Evolutionary conservation across 2,888 invertebrate genomes (phyloP).

Genomic region (Megaustenia siamemsis): DNA sequence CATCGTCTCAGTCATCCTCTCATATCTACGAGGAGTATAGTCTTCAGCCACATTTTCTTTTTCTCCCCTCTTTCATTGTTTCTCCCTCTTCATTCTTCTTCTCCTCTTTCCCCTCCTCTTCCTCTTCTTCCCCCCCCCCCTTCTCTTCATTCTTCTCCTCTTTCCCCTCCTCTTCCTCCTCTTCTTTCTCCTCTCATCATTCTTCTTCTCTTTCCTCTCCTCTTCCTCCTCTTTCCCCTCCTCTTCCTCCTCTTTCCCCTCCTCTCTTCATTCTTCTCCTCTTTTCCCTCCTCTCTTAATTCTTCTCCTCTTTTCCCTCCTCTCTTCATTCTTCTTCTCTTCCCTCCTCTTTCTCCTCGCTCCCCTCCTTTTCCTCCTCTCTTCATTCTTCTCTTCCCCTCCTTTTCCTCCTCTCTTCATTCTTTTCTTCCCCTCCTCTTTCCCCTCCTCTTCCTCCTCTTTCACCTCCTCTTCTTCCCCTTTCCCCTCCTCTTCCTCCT

Average conservation of each 20-base stretch:
- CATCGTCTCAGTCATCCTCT: too few relatives aligned
- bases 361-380: too few relatives aligned
- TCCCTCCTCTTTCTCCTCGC: too few relatives aligned
- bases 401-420: too few relatives aligned
- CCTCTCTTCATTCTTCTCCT: too few relatives aligned
- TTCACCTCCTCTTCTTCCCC: too few relatives aligned
- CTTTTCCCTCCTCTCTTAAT: too few relatives aligned
- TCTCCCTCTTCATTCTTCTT: conserved; percentile 29
- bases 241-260: conserved; percentile 6
- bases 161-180: background rate
- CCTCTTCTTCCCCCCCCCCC: background rate
- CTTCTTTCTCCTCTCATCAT: background rate
- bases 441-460: background rate
- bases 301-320: too few relatives aligned
- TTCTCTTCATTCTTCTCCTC: background rate
- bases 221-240: conserved; percentile 8
- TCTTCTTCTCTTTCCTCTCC: conserved; percentile 8
- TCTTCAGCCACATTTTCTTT: background rate
- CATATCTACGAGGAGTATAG: background rate
- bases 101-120: conserved; percentile 4
- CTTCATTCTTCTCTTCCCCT: too few relatives aligned
- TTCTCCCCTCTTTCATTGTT: conserved; percentile 30
- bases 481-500: conserved; percentile 4
- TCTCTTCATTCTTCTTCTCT: too few relatives aligned
- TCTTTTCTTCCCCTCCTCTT: background rate